Percentiles rank a stretch among this genome's conserved stretches.
Conservation (phyloP, 1,140 invertebrate species). For the Tetranychus urticae region DNA sequence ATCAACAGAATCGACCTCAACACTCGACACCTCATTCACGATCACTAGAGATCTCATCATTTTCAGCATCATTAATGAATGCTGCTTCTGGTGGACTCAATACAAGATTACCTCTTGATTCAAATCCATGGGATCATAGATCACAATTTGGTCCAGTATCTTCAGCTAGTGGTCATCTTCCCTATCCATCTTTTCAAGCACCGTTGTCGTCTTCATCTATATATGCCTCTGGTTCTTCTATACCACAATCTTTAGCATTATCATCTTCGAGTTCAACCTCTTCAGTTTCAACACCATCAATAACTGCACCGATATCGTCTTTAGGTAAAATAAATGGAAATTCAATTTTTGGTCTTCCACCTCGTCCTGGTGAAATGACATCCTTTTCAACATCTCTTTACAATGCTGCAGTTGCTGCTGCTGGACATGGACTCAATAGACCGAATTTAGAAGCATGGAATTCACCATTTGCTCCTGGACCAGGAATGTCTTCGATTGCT, state of each 20-base stretch:
- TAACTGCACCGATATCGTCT: too few relatives aligned
- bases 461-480: neutral
- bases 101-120: conserved; percentile 9
- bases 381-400: conserved; percentile 21
- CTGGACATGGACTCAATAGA: too few relatives aligned
- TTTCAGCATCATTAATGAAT: conserved; percentile 22
- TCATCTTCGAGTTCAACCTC: neutral
- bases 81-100: conserved; percentile 20
- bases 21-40: conserved; percentile 11
- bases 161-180: too few relatives aligned
- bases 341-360: conserved; percentile 31
- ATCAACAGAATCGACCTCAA: too few relatives aligned
- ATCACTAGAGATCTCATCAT: conserved; percentile 22
- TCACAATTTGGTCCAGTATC: too few relatives aligned
- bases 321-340: conserved; percentile 11
- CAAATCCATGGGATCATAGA: neutral
- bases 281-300: too few relatives aligned
- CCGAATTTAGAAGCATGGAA: neutral
- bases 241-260: neutral
- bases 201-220: too few relatives aligned
- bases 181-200: too few relatives aligned
- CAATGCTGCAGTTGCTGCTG: conserved; percentile 18
- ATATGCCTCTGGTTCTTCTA: too few relatives aligned
- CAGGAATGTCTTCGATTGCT: neutral
- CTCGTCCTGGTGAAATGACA: conserved; percentile 24